phyloP scores from a whole-genome alignment of 2,888 invertebrate genomes.

The Cheilosia urbana region DNA sequence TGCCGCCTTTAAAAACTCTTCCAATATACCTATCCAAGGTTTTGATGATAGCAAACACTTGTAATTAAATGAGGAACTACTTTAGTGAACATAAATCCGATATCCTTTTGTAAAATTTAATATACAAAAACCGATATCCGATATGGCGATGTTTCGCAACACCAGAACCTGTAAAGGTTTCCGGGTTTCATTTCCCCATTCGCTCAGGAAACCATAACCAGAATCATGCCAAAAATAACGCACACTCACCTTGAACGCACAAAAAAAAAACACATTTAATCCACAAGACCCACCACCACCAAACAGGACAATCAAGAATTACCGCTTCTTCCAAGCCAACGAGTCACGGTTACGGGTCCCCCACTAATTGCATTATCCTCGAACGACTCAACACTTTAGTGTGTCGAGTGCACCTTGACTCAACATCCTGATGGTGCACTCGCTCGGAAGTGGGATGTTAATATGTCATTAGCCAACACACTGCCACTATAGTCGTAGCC shows the following conservation, averaged over 20 bases:
- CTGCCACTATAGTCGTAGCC: conserved; percentile 22
- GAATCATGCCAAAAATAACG: conserved; percentile 51
- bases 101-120: too few species aligned
- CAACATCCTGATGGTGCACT: conserved; percentile 59
- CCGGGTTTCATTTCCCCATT: conserved; percentile 13
- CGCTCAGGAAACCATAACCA: conserved; percentile 61
- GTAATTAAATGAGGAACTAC: too few species aligned
- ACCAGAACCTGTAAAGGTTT: not conserved
- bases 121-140: not conserved
- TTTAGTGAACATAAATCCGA: too few species aligned
- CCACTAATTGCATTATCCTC: conserved; percentile 67
- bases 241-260: not conserved
- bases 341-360: conserved; percentile 34
- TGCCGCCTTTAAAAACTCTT: too few species aligned
- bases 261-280: conserved; percentile 12
- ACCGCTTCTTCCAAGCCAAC: conserved; percentile 49
- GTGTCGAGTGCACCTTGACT: conserved; percentile 61
- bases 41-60: too few species aligned
- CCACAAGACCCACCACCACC: not conserved
- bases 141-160: not conserved
- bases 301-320: conserved; percentile 52
- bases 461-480: conserved; percentile 64
- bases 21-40: too few species aligned
- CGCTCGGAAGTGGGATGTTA: conserved; percentile 65
- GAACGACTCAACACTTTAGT: conserved; percentile 48